These are phyloP conservation scores for Cyclopterus lumpus DNA, from an alignment of 2,797 vertebrate species.

Conservation along the genomic window DNA sequence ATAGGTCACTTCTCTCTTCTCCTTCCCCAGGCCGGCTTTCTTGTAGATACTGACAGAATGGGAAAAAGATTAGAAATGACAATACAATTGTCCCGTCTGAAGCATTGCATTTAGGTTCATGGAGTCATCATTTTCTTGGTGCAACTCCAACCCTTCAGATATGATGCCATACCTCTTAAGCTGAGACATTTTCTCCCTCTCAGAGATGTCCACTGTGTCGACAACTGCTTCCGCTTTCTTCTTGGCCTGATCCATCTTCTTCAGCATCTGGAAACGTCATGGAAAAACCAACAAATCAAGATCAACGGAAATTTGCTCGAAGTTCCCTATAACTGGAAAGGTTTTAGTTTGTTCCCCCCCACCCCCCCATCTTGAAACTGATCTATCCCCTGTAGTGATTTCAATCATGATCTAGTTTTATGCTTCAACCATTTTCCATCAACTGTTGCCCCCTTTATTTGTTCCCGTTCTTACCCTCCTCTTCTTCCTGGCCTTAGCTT, in stretches of 20 bases:
- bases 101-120: neutral
- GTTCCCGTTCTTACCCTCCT: slow-evolving; percentile 81
- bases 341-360: neutral
- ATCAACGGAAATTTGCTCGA: neutral
- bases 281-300: neutral
- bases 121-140: neutral
- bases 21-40: slow-evolving; percentile 94
- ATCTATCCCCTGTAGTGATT: neutral
- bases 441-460: neutral
- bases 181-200: slow-evolving; percentile 94
- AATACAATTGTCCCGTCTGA: neutral
- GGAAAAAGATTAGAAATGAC: neutral
- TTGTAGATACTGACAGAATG: slow-evolving; percentile 90
- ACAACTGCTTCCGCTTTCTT: slow-evolving; percentile 96
- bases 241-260: slow-evolving; percentile 95
- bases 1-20: slow-evolving; percentile 94
- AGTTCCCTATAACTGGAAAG: neutral
- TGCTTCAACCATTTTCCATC: neutral
- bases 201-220: slow-evolving; percentile 94
- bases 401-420: neutral
- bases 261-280: slow-evolving; percentile 86
- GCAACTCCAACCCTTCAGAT: neutral
- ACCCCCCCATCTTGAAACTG: neutral
- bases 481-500: slow-evolving; percentile 97
- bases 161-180: slow-evolving; percentile 85